These are phyloP conservation scores for Neolamprologus variostigma DNA, from an alignment of 2,113 vertebrate genomes.

Conservation along the genomic window DNA sequence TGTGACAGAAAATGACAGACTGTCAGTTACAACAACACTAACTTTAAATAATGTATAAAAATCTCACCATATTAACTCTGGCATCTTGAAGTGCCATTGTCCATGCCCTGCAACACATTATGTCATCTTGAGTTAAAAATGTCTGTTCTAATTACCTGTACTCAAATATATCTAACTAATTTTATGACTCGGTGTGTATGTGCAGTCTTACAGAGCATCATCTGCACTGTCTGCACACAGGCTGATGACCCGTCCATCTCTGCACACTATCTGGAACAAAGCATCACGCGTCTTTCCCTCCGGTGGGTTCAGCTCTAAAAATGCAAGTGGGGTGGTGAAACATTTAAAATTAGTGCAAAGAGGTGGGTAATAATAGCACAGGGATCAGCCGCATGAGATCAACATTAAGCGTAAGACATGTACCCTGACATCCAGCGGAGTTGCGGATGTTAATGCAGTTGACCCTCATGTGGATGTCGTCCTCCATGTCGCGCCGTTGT, in stretches of 20 bases:
- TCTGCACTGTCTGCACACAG: slow-evolving; percentile 90
- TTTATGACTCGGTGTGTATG: neutral
- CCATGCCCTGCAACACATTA: slow-evolving; percentile 65
- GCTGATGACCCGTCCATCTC: slow-evolving; percentile 86
- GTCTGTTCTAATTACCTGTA: neutral
- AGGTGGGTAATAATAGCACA: neutral
- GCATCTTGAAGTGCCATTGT: slow-evolving; percentile 72
- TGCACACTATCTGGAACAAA: slow-evolving; percentile 88
- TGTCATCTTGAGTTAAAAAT: neutral
- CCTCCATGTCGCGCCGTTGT: slow-evolving; percentile 81
- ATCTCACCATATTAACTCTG: slow-evolving; percentile 68
- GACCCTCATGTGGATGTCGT: slow-evolving; percentile 87
- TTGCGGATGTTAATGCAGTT: slow-evolving; percentile 88
- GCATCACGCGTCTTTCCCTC: slow-evolving; percentile 85
- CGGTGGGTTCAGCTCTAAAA: slow-evolving; percentile 82
- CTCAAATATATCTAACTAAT: neutral
- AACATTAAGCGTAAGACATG: neutral
- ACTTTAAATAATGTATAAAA: neutral
- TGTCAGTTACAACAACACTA: neutral
- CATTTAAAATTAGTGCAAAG: neutral
- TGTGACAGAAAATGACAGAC: neutral
- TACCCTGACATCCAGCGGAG: slow-evolving; percentile 83
- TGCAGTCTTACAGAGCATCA: slow-evolving; percentile 83
- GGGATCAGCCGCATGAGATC: neutral
- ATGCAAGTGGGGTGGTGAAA: neutral